phyloP scores from a whole-genome alignment of 2,888 invertebrate genomes.

The Eupithecia insigniata region DNA sequence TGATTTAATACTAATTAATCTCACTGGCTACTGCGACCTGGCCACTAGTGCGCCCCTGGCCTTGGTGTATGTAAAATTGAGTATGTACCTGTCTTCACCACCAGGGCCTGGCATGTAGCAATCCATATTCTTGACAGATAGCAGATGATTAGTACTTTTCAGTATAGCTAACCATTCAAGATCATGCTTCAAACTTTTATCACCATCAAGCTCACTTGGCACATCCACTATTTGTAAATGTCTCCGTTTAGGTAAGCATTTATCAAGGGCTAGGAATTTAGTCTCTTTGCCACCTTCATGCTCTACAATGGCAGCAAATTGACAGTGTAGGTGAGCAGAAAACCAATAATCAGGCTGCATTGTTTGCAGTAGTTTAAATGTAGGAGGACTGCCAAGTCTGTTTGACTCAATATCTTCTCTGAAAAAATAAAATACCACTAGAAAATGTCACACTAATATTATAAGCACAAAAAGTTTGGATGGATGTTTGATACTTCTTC shows the following conservation, averaged over 20 bases:
- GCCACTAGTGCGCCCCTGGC: too few species aligned
- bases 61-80: constrained; percentile 54
- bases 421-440: constrained; percentile 51
- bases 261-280: constrained; percentile 97
- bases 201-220: constrained; percentile 81
- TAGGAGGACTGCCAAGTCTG: constrained; percentile 93
- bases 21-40: too few species aligned
- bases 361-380: constrained; percentile 90
- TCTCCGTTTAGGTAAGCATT: constrained; percentile 94
- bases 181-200: constrained; percentile 89
- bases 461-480: neutral
- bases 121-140: constrained; percentile 87
- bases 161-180: constrained; percentile 97
- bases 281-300: constrained; percentile 86
- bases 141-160: constrained; percentile 93
- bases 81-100: constrained; percentile 83
- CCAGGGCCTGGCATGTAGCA: constrained; percentile 94
- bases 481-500: too few species aligned
- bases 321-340: constrained; percentile 98
- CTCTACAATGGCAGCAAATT: constrained; percentile 94
- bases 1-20: too few species aligned
- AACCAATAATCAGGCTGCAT: constrained; percentile 97
- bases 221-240: constrained; percentile 94
- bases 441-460: constrained; percentile 8
- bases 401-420: constrained; percentile 92